Base-by-base conservation (phyloP, 2,888 invertebrate genomes). In the Chrysomela aeneicollis region DNA sequence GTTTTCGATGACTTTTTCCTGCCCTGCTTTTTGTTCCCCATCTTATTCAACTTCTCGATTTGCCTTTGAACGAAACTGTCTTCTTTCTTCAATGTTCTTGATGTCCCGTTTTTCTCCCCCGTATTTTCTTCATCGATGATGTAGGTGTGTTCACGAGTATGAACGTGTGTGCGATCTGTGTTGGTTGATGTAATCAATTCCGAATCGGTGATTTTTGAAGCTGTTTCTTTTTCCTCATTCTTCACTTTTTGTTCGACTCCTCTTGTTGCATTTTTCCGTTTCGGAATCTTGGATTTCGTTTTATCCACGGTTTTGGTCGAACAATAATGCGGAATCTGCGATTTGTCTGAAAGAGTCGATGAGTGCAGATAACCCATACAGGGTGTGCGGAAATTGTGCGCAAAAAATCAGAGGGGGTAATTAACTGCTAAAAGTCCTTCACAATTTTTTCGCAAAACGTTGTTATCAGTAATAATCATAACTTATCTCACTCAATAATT, bases 31-130 rank as follows among this genome's bases (percentile, higher is more conserved):
- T 26, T 42, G 17, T n/a, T 50, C 42, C 46, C 18, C 18, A 54
- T 57, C 50, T 63, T 69, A 54, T 67, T 66, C 17, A 61, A 61
- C 46, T 62, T 71, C 15, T 71, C 62, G 3, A 68, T 65, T 63
- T 70, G 71, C 17, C 18, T 26, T 19, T 55, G 55, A 8, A 69
- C 71, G 30, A 70, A 68, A 47, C 66, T 70, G 30, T 66, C 65
- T 47, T 70, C 62, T 30, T 50, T 70, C 18, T 57, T 61, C 47
- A 19, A 22, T 5, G 2, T 10, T 10, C 15, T 52, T 12, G 21
- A n/a, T 32, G 4, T 51, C 18, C 17, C 37, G 12, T 22, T 52
- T 37, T 60, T 51, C 52, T 17, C 42, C n/a, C 21, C 35, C n/a
- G 35, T 52, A 47, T 26, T 35, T 22, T 61, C 63, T 21, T 35